phyloP scores from a whole-genome alignment of 2,888 invertebrate genomes.

The Nowickia ferox region DNA sequence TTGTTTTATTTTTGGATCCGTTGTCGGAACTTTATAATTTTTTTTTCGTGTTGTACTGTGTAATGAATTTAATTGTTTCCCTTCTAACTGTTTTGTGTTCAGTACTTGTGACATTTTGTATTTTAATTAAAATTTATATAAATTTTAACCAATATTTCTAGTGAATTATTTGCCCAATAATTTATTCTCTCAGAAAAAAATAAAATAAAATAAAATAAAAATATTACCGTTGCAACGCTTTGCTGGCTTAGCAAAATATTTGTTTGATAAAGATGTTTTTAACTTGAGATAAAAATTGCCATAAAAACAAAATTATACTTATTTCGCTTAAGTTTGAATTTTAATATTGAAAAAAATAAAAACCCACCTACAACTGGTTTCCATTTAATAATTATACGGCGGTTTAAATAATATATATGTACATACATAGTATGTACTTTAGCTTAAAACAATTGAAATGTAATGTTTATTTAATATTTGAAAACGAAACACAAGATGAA shows the following conservation, averaged over 20 bases:
- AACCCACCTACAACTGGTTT: slow-evolving; percentile 59
- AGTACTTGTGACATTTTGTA: slow-evolving; percentile 12
- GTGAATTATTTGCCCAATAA: neutral
- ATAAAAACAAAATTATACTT: slow-evolving; percentile 21
- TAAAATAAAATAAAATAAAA: too few relatives aligned
- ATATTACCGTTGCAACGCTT: neutral
- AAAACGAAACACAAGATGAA: neutral
- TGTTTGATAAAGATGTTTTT: neutral
- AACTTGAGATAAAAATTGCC: neutral
- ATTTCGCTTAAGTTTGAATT: neutral
- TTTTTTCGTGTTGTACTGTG: too few relatives aligned
- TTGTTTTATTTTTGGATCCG: too few relatives aligned
- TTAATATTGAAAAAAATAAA: neutral
- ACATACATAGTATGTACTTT: neutral
- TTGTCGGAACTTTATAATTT: too few relatives aligned
- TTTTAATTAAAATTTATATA: slow-evolving; percentile 38
- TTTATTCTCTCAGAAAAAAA: slow-evolving; percentile 2
- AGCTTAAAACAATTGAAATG: slow-evolving; percentile 54
- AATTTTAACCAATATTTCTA: slow-evolving; percentile 2
- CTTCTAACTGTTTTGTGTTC: slow-evolving; percentile 29
- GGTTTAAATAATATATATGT: neutral
- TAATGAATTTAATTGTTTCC: slow-evolving; percentile 16
- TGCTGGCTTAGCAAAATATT: neutral
- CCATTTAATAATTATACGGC: slow-evolving; percentile 51
- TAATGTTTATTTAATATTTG: slow-evolving; percentile 41